These are phyloP conservation scores for Pelvicachromis taeniatus DNA, from an alignment of 2,113 vertebrate species.

Conservation along the genomic window DNA sequence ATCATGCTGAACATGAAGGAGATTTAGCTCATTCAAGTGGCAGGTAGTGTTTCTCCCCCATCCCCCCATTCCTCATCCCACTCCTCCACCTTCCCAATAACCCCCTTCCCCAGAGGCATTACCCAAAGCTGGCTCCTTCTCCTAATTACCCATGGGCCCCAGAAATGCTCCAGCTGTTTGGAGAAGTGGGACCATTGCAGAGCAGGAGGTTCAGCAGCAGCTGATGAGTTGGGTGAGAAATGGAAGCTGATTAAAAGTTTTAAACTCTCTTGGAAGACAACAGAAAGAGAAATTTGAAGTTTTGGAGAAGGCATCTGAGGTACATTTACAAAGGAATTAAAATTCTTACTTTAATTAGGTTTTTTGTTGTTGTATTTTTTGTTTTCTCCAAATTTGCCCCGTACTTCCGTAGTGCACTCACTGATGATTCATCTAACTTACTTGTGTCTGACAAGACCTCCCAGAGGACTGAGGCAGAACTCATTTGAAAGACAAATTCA, in stretches of 20 bases:
- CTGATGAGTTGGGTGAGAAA: constrained; percentile 21
- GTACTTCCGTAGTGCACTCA: neutral
- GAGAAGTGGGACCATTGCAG: constrained; percentile 39
- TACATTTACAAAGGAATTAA: neutral
- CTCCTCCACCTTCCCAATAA: constrained; percentile 21
- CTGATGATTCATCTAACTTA: neutral
- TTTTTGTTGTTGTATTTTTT: neutral
- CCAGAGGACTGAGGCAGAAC: neutral
- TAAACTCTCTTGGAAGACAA: constrained; percentile 42
- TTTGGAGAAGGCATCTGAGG: neutral
- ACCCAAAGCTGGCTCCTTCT: constrained; percentile 53
- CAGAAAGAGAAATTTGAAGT: neutral
- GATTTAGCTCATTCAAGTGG: constrained; percentile 23
- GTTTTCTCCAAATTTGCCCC: neutral
- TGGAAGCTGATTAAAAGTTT: constrained; percentile 65
- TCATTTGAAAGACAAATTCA: constrained; percentile 37
- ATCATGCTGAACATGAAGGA: constrained; percentile 14
- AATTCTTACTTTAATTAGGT: neutral
- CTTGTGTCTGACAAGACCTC: constrained; percentile 24
- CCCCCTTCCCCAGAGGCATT: constrained; percentile 53
- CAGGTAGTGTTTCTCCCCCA: constrained; percentile 24
- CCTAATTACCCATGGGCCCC: constrained; percentile 72
- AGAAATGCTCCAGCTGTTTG: constrained; percentile 72
- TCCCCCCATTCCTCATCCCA: neutral
- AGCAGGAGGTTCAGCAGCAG: constrained; percentile 45